These are phyloP conservation scores for Melanostigma gelatinosum DNA, from an alignment of 2,113 vertebrate genomes.

Conservation along the genomic window DNA sequence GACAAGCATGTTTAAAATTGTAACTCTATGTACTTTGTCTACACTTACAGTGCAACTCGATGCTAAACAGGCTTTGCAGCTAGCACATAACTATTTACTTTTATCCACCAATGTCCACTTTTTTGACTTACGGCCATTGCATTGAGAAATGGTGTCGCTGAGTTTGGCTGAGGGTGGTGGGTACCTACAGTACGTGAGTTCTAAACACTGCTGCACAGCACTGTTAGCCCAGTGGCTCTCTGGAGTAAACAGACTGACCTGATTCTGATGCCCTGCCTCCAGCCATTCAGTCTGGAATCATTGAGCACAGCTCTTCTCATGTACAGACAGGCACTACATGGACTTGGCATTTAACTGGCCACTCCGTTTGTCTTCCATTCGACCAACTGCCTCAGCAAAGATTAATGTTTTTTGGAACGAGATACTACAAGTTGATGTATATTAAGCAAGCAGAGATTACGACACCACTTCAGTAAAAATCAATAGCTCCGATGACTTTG, in stretches of 20 bases:
- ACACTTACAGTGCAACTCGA: not conserved
- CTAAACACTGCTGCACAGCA: constrained; percentile 36
- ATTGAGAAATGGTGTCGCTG: constrained; percentile 53
- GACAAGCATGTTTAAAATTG: not conserved
- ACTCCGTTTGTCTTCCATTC: constrained; percentile 30
- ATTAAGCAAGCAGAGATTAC: constrained; percentile 54
- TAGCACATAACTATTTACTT: not conserved
- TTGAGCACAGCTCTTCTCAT: constrained; percentile 51
- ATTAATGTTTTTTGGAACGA: constrained; percentile 48
- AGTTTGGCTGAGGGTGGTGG: constrained; percentile 50
- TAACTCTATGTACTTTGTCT: not conserved
- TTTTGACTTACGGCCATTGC: constrained; percentile 50
- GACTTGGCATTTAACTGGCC: constrained; percentile 47
- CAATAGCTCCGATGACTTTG: constrained; percentile 47
- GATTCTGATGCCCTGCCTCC: constrained; percentile 64
- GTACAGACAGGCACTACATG: constrained; percentile 46
- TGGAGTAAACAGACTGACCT: constrained; percentile 72
- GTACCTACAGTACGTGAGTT: constrained; percentile 25
- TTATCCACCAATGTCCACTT: constrained; percentile 37
- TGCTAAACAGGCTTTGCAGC: not conserved
- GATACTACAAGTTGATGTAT: constrained; percentile 40
- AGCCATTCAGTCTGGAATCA: constrained; percentile 57
- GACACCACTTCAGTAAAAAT: constrained; percentile 51
- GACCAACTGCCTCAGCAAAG: constrained; percentile 24
- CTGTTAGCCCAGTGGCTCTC: constrained; percentile 61